These are phyloP conservation scores for Amazonetta brasiliensis DNA, from an alignment of 2,797 vertebrate species.

Conservation along the genomic window DNA sequence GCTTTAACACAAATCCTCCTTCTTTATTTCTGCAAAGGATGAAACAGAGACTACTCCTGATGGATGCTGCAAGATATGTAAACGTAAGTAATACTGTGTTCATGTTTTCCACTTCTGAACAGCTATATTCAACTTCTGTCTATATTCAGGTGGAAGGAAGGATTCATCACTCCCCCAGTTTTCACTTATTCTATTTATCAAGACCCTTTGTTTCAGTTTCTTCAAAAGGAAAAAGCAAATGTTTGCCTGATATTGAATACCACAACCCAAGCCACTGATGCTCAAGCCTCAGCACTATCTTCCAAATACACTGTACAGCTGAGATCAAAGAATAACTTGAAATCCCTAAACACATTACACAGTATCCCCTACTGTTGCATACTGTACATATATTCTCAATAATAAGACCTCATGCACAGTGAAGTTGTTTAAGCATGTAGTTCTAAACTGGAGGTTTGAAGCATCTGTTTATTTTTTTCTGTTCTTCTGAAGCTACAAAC, in stretches of 20 bases:
- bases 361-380: neutral
- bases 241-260: neutral
- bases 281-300: neutral
- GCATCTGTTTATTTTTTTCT: neutral
- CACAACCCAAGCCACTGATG: neutral
- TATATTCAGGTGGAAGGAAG: neutral
- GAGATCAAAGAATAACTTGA: neutral
- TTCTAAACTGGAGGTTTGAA: neutral
- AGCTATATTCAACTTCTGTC: neutral
- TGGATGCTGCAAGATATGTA: constrained; percentile 69
- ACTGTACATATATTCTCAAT: neutral
- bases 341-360: neutral
- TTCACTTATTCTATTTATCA: neutral
- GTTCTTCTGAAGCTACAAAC: constrained; percentile 6
- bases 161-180: neutral
- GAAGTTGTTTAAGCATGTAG: neutral
- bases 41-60: constrained; percentile 32
- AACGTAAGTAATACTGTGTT: constrained; percentile 53
- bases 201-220: neutral
- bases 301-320: neutral
- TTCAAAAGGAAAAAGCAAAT: neutral
- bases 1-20: neutral
- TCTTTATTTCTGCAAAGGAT: constrained; percentile 29
- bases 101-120: neutral
- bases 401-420: neutral